A percentile compares a stretch with the other conserved stretches of the same genome.
These are phyloP conservation scores for Danio jaintianensis DNA, from an alignment of 2,797 vertebrate genomes.

Conservation along the genomic window DNA sequence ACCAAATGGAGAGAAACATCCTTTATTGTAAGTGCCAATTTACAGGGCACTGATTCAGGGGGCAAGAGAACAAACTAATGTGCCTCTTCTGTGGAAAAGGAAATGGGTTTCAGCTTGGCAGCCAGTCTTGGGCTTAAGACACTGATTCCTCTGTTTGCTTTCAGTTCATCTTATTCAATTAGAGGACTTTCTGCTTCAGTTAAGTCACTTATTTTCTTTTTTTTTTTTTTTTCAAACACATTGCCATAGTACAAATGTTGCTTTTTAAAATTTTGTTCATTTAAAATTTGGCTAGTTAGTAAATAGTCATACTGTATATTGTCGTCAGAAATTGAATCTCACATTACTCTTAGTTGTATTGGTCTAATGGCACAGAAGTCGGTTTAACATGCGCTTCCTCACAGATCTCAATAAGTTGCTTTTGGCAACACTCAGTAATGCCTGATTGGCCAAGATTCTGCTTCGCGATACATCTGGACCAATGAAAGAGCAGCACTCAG, in stretches of 20 bases:
- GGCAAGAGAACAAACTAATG: conserved; percentile 47
- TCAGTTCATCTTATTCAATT: background rate
- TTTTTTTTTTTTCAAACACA: background rate
- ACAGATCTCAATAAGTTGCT: conserved; percentile 39
- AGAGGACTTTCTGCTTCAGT: background rate
- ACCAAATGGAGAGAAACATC: conserved; percentile 19
- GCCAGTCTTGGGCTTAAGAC: conserved; percentile 28
- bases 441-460: conserved; percentile 49
- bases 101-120: conserved; percentile 49
- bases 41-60: conserved; percentile 31
- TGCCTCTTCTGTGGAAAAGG: conserved; percentile 39
- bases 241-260: background rate
- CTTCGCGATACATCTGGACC: conserved; percentile 49
- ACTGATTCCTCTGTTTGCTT: conserved; percentile 41
- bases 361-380: background rate
- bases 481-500: conserved; percentile 54
- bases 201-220: background rate
- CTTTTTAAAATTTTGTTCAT: background rate
- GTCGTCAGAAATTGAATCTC: too few relatives aligned
- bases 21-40: conserved; percentile 29
- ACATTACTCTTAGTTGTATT: conserved; percentile 4
- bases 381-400: background rate
- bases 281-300: background rate
- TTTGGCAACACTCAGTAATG: conserved; percentile 25
- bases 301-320: background rate